These are phyloP conservation scores for Ornithorhynchus anatinus DNA, from an alignment of 2,113 vertebrate species.

Conservation along the genomic window DNA sequence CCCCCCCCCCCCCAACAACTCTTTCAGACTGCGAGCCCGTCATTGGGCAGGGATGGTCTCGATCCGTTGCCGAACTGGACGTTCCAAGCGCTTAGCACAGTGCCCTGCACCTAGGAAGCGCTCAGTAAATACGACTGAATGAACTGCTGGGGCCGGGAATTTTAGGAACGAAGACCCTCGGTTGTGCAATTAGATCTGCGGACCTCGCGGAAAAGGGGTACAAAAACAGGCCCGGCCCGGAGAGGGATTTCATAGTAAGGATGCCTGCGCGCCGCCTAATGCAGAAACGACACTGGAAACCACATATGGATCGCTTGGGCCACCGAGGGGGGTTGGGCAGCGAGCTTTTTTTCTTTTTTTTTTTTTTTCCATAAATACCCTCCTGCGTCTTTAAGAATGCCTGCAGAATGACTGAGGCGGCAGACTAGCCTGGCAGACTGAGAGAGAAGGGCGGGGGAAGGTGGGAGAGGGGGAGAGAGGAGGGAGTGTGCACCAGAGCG, in stretches of 20 bases:
- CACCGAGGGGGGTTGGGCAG: not conserved
- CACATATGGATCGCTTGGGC: not conserved
- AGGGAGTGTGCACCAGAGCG: slow-evolving; percentile 52
- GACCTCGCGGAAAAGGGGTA: not conserved
- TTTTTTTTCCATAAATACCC: slow-evolving; percentile 21
- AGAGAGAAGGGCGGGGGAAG: slow-evolving; percentile 38
- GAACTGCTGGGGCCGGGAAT: not conserved
- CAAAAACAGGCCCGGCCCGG: not conserved
- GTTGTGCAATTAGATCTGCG: too few relatives aligned
- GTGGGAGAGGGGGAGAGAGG: slow-evolving; percentile 66
- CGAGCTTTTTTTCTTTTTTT: not conserved
- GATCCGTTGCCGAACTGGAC: too few relatives aligned
- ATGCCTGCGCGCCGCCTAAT: not conserved
- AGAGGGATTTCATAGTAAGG: not conserved
- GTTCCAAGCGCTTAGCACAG: too few relatives aligned
- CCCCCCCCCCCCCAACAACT: too few relatives aligned
- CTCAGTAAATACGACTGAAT: too few relatives aligned
- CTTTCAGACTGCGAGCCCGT: too few relatives aligned
- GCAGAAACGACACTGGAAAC: not conserved
- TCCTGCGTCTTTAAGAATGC: slow-evolving; percentile 84
- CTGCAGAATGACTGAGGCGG: slow-evolving; percentile 83
- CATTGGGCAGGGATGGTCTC: too few relatives aligned
- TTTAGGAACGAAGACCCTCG: too few relatives aligned
- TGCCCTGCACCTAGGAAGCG: too few relatives aligned
- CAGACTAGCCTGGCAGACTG: slow-evolving; percentile 69